Base-by-base conservation (phyloP, 2,113 vertebrate genomes). In the Odobenus rosmarus region DNA sequence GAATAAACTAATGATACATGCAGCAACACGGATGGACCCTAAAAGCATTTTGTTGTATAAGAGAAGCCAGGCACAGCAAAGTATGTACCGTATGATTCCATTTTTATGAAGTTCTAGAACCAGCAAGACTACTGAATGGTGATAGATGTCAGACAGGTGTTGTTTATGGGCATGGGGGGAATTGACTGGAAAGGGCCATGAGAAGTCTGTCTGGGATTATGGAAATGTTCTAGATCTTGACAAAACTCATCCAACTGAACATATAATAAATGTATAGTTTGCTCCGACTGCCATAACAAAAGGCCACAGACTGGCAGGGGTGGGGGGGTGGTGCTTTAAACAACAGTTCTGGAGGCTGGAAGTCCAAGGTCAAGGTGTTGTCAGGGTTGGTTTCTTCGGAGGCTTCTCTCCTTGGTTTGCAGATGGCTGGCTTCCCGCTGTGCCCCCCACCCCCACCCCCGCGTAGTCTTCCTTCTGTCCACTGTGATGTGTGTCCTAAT, bases 101-200 rank as follows among this genome's bases (percentile, higher is more conserved):
- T 55, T 92, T 94, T 77, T 74, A 64, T 87, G 61, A 88, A 67
- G 4, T 83, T 90, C 39, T 81, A 82, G 91, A 88, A 90, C 19
- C 28, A 67, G 28, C 67, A 80, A 64, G 76, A 72, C 18, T 81
- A 57, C 18, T 84, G 11, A n/a, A 8, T 18, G 10, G 15, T 36
- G 33, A 57, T 12, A 71, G n/a, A 89, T 71, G 33, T 88, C 61
- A 97, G 49, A 87, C 91, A 55, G 21, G 81, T 42, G 15, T 90
- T 93, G 14, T 26, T 90, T 72, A 46, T 49, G 67, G 16, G 12
- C 2, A 3, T 80, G 15, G 39, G 39, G 21, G 12, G 19, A 69
- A 93, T 33, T 69, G 33, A 93, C 23, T 88, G 64, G 53, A 76
- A 97, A 84, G 16, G 13, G 18, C 23, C 61, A 67, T 57, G 46